Evolutionary conservation across 2,113 vertebrate species (phyloP).

Genomic region (Leiothrix lutea): DNA sequence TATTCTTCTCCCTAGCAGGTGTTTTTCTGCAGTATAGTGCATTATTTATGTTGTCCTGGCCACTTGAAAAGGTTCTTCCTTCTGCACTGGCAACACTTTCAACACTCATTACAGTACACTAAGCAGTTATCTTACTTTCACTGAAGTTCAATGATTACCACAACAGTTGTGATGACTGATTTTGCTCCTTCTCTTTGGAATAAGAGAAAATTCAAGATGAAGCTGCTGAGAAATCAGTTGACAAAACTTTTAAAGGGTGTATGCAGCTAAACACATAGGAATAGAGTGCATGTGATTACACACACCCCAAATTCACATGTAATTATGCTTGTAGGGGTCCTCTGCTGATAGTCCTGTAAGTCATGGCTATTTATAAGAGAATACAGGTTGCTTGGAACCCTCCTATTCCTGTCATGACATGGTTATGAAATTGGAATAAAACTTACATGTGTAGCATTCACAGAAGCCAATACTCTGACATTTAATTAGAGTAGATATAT

Average conservation of each 20-base stretch:
- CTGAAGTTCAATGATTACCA: neutral
- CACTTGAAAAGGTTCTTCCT: conserved; percentile 7
- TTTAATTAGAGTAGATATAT: neutral
- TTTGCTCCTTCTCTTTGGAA: neutral
- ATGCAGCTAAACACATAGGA: neutral
- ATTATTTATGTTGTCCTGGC: conserved; percentile 25
- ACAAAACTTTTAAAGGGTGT: neutral
- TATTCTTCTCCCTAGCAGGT: neutral
- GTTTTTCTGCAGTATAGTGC: conserved; percentile 1
- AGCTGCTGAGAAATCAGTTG: neutral
- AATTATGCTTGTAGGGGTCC: neutral
- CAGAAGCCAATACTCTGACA: neutral
- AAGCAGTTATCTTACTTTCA: neutral
- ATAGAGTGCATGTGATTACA: neutral
- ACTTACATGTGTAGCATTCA: neutral
- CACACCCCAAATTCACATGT: neutral
- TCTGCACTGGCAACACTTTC: neutral
- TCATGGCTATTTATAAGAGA: neutral
- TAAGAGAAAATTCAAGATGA: neutral
- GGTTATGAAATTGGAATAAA: neutral
- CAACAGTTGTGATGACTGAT: neutral
- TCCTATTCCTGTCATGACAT: neutral
- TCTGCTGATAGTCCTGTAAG: neutral
- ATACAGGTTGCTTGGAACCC: neutral
- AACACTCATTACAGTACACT: neutral